Base-by-base conservation (phyloP, 2,888 invertebrate genomes). In the Drosophila recens region DNA sequence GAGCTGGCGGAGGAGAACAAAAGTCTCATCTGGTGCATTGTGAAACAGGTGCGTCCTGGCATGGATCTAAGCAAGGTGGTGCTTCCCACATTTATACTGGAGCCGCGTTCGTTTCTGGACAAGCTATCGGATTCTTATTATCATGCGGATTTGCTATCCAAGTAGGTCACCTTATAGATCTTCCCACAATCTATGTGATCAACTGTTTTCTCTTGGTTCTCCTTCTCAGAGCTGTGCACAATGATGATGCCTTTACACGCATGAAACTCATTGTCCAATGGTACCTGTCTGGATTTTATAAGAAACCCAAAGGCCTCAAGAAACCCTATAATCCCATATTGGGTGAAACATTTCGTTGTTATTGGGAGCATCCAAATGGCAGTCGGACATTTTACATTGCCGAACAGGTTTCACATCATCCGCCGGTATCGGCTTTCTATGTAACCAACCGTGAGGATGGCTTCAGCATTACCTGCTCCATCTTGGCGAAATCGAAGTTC, bases 331-430 rank as follows among this genome's bases (percentile, higher is more conserved):
- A 98, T 94, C 98, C 98, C 0, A 97, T 98, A 58, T 94, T 98
- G 52, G 98, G 98, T 0, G 98, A 98, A 93, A 96, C 96, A 1
- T 98, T 97, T 93, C 94, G 98, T 0, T 98, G 98, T 89, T 97
- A 95, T 91, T 98, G 98, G 98, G 94, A 95, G 75, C 97, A 98
- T 93, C 89, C 93, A 10, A 95, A 95, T 59, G 96, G 96, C 54
- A 96, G 96, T 17, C 95, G 97, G 71, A 98, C 98, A 0, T 98
- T 96, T 90, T 98, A 98, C 90, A 94, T 98, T 27, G 96, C 98
- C 11, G 98, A 98, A 92, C 98, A 98, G 95, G 98, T 97, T 0
- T 98, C 98, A 0, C 98, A 98, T 92, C 98, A 98, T 93, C 98
- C 98, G 5, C 98, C 98, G 0, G 95, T 98, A 0, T 97, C 98